Conservation (phyloP, 1,140 invertebrate species). For the Drosophila orosa region DNA sequence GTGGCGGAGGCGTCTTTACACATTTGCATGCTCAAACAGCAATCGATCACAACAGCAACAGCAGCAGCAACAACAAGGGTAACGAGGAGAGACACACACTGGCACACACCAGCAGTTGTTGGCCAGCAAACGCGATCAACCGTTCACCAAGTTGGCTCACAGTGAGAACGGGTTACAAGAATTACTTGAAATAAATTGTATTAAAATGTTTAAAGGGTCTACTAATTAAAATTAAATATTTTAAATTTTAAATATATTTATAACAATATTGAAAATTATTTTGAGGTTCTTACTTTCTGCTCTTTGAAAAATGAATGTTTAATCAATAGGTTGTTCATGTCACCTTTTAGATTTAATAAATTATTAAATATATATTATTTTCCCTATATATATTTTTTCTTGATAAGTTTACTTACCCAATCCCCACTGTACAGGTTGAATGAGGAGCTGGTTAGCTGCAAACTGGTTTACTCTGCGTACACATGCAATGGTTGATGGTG, state of each 20-base stretch:
- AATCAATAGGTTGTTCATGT: neutral
- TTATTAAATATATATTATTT: neutral
- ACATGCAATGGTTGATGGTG: constrained; percentile 57
- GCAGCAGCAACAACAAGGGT: constrained; percentile 35
- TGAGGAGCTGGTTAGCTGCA: constrained; percentile 56
- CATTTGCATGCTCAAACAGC: constrained; percentile 83
- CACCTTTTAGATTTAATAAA: neutral
- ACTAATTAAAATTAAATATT: neutral
- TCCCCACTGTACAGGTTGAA: constrained; percentile 33
- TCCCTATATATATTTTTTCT: neutral
- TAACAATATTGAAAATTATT: neutral
- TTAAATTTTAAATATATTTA: neutral
- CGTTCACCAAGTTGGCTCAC: constrained; percentile 45
- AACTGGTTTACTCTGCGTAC: constrained; percentile 63
- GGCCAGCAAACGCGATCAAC: constrained; percentile 60
- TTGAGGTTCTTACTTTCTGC: neutral
- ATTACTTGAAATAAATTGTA: neutral
- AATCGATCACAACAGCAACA: constrained; percentile 77
- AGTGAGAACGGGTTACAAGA: constrained; percentile 1
- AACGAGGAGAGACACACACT: constrained; percentile 55
- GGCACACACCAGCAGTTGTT: constrained; percentile 44
- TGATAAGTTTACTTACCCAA: neutral
- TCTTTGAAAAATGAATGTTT: no score
- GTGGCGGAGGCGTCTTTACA: constrained; percentile 81
- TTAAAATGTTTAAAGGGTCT: neutral